Conservation (phyloP, 1,140 invertebrate species). For the Heliconius melpomene region DNA sequence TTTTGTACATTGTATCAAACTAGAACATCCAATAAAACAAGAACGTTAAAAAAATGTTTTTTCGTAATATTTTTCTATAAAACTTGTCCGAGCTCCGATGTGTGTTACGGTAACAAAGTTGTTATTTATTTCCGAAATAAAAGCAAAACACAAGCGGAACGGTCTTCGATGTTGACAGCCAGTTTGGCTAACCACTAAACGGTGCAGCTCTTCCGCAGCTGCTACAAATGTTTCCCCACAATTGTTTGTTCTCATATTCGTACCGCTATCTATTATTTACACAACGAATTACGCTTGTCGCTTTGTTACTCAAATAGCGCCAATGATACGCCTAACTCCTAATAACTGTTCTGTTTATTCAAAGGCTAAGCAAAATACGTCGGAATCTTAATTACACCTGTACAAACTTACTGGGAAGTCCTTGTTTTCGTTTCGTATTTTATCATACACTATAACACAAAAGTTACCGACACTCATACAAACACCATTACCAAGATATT, state of each 20-base stretch:
- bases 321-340: constrained; percentile 49
- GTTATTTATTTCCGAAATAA: constrained; percentile 34
- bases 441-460: neutral
- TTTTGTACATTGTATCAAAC: constrained; percentile 5
- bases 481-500: neutral
- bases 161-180: constrained; percentile 45
- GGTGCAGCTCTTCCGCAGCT: constrained; percentile 56
- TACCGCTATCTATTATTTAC: constrained; percentile 68
- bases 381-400: constrained; percentile 31
- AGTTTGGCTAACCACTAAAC: constrained; percentile 59
- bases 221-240: constrained; percentile 62
- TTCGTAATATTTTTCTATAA: constrained; percentile 10
- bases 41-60: constrained; percentile 2
- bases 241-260: constrained; percentile 69
- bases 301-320: constrained; percentile 63
- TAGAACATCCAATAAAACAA: neutral
- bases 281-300: constrained; percentile 64
- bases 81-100: constrained; percentile 11
- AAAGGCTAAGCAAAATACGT: constrained; percentile 26
- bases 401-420: constrained; percentile 9
- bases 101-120: constrained; percentile 18
- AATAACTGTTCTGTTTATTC: constrained; percentile 37
- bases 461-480: neutral
- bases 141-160: constrained; percentile 33
- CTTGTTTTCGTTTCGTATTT: neutral